A percentile compares a stretch with the other conserved stretches of the same genome.
phyloP scores from a whole-genome alignment of 2,113 vertebrate species.

The Tenrec ecaudatus region DNA sequence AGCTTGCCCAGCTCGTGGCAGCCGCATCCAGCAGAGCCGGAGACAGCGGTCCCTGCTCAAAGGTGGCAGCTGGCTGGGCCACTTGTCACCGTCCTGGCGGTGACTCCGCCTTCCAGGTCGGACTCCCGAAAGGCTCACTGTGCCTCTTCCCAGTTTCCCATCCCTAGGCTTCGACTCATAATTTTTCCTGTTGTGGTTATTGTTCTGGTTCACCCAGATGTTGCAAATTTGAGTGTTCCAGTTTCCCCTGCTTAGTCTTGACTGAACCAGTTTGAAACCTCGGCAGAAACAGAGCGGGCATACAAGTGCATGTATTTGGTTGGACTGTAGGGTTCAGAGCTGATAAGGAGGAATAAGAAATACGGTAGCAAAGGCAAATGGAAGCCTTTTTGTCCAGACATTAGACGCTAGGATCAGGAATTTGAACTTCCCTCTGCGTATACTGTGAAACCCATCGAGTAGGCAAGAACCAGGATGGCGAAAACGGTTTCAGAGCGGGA shows the following conservation, averaged over 20 bases:
- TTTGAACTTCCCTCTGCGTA: conserved; percentile 6
- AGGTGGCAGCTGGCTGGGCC: not conserved
- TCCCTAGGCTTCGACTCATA: not conserved
- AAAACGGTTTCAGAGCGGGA: conserved; percentile 34
- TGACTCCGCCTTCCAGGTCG: no score
- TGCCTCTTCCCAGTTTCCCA: no score
- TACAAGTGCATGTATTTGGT: not conserved
- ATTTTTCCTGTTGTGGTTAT: not conserved
- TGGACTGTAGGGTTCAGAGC: not conserved
- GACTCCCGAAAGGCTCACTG: not conserved
- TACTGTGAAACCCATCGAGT: not conserved
- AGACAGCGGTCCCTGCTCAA: no score
- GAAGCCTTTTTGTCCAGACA: not conserved
- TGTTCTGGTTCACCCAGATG: not conserved
- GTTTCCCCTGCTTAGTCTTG: not conserved
- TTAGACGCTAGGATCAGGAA: not conserved
- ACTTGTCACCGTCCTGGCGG: not conserved
- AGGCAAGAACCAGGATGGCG: conserved; percentile 2
- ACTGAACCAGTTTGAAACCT: not conserved
- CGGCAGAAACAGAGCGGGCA: not conserved
- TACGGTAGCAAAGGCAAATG: conserved; percentile 6
- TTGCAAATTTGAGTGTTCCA: not conserved
- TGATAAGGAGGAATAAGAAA: not conserved
- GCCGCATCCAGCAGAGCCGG: no score
- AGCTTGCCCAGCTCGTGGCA: no score